phyloP scores from a whole-genome alignment of 2,113 vertebrate genomes.

The Heterocephalus glaber region DNA sequence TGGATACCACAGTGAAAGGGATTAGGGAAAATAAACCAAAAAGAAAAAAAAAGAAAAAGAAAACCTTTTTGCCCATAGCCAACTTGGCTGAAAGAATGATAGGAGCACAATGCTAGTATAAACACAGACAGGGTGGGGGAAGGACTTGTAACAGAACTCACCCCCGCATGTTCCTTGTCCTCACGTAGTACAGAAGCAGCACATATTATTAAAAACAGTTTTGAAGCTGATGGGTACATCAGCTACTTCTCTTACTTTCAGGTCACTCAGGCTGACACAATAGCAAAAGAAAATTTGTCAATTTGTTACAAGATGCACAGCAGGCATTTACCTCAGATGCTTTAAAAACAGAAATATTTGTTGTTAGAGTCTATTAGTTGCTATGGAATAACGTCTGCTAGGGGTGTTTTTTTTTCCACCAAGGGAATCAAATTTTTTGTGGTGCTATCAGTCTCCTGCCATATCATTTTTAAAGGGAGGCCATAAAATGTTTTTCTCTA shows the following conservation, averaged over 20 bases:
- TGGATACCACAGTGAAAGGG: constrained; percentile 1
- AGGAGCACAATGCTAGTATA: constrained; percentile 36
- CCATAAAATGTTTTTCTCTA: constrained; percentile 84
- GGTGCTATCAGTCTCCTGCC: constrained; percentile 79
- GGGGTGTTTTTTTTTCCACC: constrained; percentile 82
- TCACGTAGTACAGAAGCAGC: constrained; percentile 66
- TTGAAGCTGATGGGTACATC: constrained; percentile 59
- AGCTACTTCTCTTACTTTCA: constrained; percentile 69
- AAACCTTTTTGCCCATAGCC: background rate
- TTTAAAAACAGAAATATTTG: constrained; percentile 56
- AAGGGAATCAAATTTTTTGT: constrained; percentile 85
- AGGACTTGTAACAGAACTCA: constrained; percentile 56
- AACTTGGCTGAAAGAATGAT: constrained; percentile 67
- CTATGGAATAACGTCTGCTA: constrained; percentile 41
- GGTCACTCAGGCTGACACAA: constrained; percentile 69
- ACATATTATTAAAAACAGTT: constrained; percentile 81
- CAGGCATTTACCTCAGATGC: constrained; percentile 73
- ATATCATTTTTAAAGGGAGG: constrained; percentile 83
- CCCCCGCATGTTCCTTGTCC: constrained; percentile 59
- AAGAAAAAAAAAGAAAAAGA: background rate
- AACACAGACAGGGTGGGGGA: constrained; percentile 67
- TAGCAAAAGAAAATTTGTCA: constrained; percentile 78
- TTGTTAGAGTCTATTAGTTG: constrained; percentile 59
- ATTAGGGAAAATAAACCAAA: constrained; percentile 58
- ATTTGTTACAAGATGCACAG: constrained; percentile 81